Evolutionary conservation across 2,888 invertebrate genomes (phyloP), one percentile per base, ranked within the genome.

Genomic region (Cybosia mesomella): DNA sequence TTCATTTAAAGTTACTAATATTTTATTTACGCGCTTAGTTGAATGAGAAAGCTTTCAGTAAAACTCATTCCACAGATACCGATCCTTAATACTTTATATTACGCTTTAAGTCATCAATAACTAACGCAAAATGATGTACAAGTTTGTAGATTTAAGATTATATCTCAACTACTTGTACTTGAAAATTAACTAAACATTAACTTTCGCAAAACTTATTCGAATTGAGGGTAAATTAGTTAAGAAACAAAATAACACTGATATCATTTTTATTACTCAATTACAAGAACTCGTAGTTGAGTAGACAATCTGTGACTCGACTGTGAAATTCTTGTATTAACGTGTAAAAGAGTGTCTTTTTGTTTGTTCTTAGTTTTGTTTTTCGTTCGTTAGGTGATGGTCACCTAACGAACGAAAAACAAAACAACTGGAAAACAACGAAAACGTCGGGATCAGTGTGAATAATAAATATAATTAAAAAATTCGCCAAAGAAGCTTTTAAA

Each of bases 141-240:
- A 60, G 34, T 58, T 59, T 22, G 9, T 36, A 36, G 22, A 59
- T 59, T 18, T 39, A 5, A 61, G n/a, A 49, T 61, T 61, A 13
- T 32, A 49, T 43, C 43, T 49, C 18, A 61, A 49, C n/a, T 61
- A 28, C 21, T 24, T n/a, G 39, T 3, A 49, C n/a, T 49, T 49
- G 49, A 22, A 39, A 59, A 15, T 54, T 9, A 53, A 18, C 62
- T 63, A 32, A 32, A 13, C 62, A 34, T 54, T n/a, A 32, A 34
- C 62, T 54, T 63, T 22, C 9, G 11, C 2, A 21, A 22, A 54
- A 54, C 34, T 54, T n/a, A 32, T 8, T 32, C 59, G 24, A 61
- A 11, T 61, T 49, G 18, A 54, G 10, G 22, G 15, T 62, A 28
- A 28, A 34, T 54, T 34, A 18, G 15, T 36, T 13, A 21, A 7